Base-by-base conservation (phyloP, 2,113 vertebrate genomes). In the Clinocottus analis region DNA sequence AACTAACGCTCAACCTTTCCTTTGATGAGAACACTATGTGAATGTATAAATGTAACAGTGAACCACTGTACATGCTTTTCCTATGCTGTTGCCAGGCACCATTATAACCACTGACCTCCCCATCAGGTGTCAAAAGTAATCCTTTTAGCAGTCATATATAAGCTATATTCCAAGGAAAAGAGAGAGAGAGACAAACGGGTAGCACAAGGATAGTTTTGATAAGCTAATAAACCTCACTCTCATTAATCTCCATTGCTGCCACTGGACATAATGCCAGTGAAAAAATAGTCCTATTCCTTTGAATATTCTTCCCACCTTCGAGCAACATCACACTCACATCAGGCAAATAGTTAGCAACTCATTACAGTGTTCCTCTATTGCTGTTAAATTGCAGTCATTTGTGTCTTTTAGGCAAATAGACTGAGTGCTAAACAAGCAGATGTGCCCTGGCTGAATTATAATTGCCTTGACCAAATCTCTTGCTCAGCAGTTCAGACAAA, bases 361-460 rank as follows among this genome's bases (percentile, higher is more conserved):
- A 93, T 92, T 92, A 90, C 76, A 78, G 59, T 72, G 68, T 66
- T 45, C 66, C 43, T 88, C 85, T 81, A 89, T 88, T 80, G 87
- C 90, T 77, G 78, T 75, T 92, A 89, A 93, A 93, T 89, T 85
- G 84, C 85, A 83, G 80, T 88, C 88, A 92, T 92, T 91, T 91
- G 89, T 91, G 90, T 90, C 85, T 90, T 77, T 89, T 87, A 85
- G 82, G 88, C 87, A 92, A 91, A 91, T 74, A 90, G 80, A 88
- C 41, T 72, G 80, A 89, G 78, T 78, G 83, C 80, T 78, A 84
- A 78, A 89, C 87, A 87, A 85, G 86, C 85, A 77, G 66, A 89
- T 80, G 70, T 86, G 85, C 64, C 76, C 80, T 45, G 79, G 81
- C 82, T 87, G 80, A 77, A 90, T 87, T 88, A 82, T 90, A 89